A percentile compares a stretch with the other conserved stretches of the same genome.
phyloP scores from a whole-genome alignment of 2,797 vertebrate species.

The Crax fasciolata region DNA sequence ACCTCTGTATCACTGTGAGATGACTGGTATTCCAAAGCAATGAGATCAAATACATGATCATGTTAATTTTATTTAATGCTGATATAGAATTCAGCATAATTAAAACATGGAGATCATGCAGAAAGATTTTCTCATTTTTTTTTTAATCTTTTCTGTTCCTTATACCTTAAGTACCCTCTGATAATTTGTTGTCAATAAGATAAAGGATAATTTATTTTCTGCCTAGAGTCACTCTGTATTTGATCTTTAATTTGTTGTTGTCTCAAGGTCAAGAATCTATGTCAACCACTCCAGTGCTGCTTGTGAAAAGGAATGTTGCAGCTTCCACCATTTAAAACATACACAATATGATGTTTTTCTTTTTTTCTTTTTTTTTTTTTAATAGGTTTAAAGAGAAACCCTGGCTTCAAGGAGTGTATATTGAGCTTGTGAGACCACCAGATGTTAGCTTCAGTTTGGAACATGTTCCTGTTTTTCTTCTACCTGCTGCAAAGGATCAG shows the following conservation, averaged over 20 bases:
- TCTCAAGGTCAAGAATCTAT: not conserved
- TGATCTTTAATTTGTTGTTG: not conserved
- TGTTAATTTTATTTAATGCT: not conserved
- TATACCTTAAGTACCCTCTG: not conserved
- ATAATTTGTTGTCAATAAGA: not conserved
- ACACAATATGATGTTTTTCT: not conserved
- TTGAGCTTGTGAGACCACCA: not conserved
- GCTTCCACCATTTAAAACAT: not conserved
- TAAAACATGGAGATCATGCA: not conserved
- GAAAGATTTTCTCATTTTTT: not conserved
- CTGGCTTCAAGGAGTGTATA: conserved; percentile 21
- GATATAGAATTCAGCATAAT: not conserved
- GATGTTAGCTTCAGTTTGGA: not conserved
- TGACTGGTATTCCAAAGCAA: not conserved
- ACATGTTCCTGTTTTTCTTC: not conserved
- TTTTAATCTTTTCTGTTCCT: not conserved
- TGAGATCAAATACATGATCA: fast-evolving
- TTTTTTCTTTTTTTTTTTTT: not conserved
- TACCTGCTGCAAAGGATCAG: not conserved
- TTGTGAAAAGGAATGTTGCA: not conserved
- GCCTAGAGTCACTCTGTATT: not conserved
- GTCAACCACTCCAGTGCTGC: not conserved
- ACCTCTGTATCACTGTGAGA: not conserved
- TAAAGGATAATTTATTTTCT: not conserved
- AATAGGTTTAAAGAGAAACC: conserved; percentile 57